Base-by-base conservation (phyloP, 2,797 vertebrate species). In the Intellagama lesueurii region DNA sequence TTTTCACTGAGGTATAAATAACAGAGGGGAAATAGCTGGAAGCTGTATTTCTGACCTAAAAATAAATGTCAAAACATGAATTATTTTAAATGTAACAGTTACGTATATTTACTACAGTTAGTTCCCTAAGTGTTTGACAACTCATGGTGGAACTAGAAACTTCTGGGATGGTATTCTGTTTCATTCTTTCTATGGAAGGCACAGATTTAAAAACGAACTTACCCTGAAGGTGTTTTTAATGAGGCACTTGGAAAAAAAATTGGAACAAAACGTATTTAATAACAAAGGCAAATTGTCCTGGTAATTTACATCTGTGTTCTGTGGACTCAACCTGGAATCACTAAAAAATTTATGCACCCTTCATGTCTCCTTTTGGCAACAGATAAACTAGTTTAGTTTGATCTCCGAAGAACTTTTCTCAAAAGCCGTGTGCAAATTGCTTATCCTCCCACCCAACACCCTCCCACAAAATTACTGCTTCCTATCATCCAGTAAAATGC, bases 331-430 rank as follows among this genome's bases (percentile, higher is more conserved):
- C 78, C 35, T 93, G 88, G 92, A 93, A 91, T 90, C 86, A 86
- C 87, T 95, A 80, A 92, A 93, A 94, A 94, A 94, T 94, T 95
- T 92, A 93, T 94, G 87, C n/a, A 78, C 70, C 30, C 83, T 91
- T 87, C 89, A 83, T 83, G 3, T 85, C 92, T 94, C 86, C 87
- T 94, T 92, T 94, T 91, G 91, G 86, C 88, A 88, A 92, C 44
- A 92, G 94, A 94, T 88, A 91, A 94, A 94, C 52, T 89, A 66
- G 87, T 86, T n/a, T 93, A 94, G 85, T 87, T 40, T 79, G 89
- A 77, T 8, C 82, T 87, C 89, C 89, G 91, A 88, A 84, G 3
- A 92, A 81, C 75, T 91, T 94, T 26, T 86, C n/a, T 87, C 16
- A 87, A 81, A 89, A 90, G 26, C 60, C 86, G 4, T 64, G 69